A percentile compares a stretch with the other conserved stretches of the same genome.
Evolutionary conservation across 2,888 invertebrate species (phyloP).

Genomic region (Terebella lapidaria): DNA sequence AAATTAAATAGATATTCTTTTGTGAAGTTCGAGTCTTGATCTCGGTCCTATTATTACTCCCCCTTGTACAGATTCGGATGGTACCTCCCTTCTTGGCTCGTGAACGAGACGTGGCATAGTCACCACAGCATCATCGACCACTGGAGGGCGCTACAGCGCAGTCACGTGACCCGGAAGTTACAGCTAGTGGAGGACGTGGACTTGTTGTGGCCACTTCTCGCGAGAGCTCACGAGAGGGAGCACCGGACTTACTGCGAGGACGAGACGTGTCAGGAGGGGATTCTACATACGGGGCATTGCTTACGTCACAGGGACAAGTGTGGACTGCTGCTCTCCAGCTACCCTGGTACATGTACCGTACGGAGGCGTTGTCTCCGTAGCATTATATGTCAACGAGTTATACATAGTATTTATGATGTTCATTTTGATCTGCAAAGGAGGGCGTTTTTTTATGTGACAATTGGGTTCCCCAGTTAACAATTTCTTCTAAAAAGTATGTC

Average conservation of each 20-base stretch:
- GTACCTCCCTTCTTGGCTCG: constrained; percentile 47
- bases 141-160: constrained; percentile 60
- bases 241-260: constrained; percentile 45
- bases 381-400: no score
- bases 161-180: constrained; percentile 56
- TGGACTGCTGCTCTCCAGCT: constrained; percentile 55
- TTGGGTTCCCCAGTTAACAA: no score
- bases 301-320: constrained; percentile 36
- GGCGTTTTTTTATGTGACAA: no score
- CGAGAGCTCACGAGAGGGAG: neutral
- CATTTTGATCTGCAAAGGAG: no score
- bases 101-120: constrained; percentile 37
- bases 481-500: no score
- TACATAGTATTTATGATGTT: no score
- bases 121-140: constrained; percentile 51
- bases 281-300: constrained; percentile 53
- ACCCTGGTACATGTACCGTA: constrained; percentile 56
- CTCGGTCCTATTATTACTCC: no score
- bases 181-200: constrained; percentile 27
- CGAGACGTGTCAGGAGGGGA: constrained; percentile 58
- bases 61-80: constrained; percentile 55
- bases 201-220: neutral
- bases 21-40: no score
- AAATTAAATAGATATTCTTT: no score
- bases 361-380: no score